phyloP scores from a whole-genome alignment of 2,888 invertebrate genomes.

The Morpho helenor region DNA sequence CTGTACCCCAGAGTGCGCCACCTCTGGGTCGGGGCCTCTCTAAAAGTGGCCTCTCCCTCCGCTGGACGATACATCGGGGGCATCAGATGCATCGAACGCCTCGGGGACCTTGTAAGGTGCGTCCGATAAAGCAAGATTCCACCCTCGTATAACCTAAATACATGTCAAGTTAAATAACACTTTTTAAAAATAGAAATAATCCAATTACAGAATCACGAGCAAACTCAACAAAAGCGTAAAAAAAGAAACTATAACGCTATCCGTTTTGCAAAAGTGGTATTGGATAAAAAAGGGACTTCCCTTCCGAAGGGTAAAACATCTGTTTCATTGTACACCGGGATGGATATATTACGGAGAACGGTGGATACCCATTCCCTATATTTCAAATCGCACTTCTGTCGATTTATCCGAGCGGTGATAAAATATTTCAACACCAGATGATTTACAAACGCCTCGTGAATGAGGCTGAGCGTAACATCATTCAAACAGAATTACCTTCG shows the following conservation, averaged over 20 bases:
- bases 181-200: too few species aligned
- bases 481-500: slow-evolving; percentile 18
- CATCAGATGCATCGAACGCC: too few species aligned
- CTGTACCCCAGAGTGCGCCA: too few species aligned
- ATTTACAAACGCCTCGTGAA: slow-evolving; percentile 22
- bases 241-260: background rate
- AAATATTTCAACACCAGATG: slow-evolving; percentile 24
- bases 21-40: too few species aligned
- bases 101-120: too few species aligned
- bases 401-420: slow-evolving; percentile 18
- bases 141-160: too few species aligned
- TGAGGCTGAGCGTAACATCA: slow-evolving; percentile 17
- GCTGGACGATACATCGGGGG: too few species aligned
- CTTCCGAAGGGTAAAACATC: background rate
- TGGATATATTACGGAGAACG: slow-evolving; percentile 5
- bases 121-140: too few species aligned
- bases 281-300: background rate
- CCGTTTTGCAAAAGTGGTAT: background rate
- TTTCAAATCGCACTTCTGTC: slow-evolving; percentile 11
- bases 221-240: too few species aligned
- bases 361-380: background rate
- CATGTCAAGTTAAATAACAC: too few species aligned
- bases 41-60: too few species aligned
- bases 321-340: slow-evolving; percentile 6
- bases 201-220: too few species aligned